phyloP scores from a whole-genome alignment of 2,113 vertebrate species.

The Synchiropus splendidus region DNA sequence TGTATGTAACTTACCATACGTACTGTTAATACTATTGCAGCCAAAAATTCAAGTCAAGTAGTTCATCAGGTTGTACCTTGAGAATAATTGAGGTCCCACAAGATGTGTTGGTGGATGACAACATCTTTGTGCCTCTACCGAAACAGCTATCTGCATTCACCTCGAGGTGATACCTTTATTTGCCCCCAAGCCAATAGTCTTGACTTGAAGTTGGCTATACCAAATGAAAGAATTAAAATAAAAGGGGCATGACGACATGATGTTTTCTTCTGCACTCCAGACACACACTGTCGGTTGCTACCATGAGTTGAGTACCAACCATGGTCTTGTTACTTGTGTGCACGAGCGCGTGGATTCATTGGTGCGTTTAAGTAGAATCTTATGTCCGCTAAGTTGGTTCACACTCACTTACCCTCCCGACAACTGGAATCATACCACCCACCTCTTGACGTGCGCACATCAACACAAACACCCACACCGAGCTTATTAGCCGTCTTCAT shows the following conservation, averaged over 20 bases:
- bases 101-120: no score
- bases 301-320: background rate
- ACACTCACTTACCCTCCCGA: conserved; percentile 60
- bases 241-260: conserved; percentile 35
- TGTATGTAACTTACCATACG: no score
- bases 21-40: no score
- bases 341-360: conserved; percentile 12
- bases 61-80: no score
- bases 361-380: conserved; percentile 16
- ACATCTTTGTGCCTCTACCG: no score
- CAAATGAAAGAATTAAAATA: no score
- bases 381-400: conserved; percentile 57
- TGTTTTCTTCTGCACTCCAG: background rate
- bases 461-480: conserved; percentile 20
- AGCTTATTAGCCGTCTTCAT: conserved; percentile 60
- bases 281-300: background rate
- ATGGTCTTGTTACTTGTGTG: background rate
- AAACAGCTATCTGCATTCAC: no score
- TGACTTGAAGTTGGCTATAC: conserved; percentile 49
- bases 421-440: conserved; percentile 58
- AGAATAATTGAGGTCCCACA: no score
- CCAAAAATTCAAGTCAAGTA: no score
- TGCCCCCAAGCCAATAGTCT: conserved; percentile 29
- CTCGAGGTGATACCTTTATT: no score
- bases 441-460: conserved; percentile 49